Conservation (phyloP, 1,140 invertebrate genomes). For the Papilio machaon region DNA sequence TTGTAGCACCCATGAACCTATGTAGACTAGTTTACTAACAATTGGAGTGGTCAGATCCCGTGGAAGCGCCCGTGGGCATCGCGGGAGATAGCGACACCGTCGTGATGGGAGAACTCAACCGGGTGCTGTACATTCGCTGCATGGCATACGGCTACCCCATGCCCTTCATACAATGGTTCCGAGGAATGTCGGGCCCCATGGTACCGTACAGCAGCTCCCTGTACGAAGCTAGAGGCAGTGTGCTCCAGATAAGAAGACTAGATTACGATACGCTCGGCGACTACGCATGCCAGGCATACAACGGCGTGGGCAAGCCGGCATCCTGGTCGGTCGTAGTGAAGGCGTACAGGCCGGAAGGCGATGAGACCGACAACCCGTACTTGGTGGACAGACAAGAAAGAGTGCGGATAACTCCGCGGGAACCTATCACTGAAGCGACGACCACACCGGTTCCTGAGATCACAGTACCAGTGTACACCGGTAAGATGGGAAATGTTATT, state of each 20-base stretch:
- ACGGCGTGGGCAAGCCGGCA: slow-evolving; percentile 89
- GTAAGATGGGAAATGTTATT: slow-evolving; percentile 57
- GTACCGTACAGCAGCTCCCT: slow-evolving; percentile 87
- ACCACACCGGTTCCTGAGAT: slow-evolving; percentile 52
- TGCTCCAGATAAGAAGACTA: slow-evolving; percentile 88
- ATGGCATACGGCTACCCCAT: slow-evolving; percentile 91
- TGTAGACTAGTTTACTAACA: slow-evolving; percentile 69
- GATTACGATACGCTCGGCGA: slow-evolving; percentile 87
- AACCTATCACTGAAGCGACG: slow-evolving; percentile 44
- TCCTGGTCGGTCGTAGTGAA: slow-evolving; percentile 88
- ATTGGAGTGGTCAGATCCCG: slow-evolving; percentile 78
- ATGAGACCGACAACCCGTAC: slow-evolving; percentile 63
- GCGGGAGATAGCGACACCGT: slow-evolving; percentile 83
- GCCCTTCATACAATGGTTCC: slow-evolving; percentile 93
- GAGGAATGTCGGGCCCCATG: slow-evolving; percentile 84
- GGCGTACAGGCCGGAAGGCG: slow-evolving; percentile 85
- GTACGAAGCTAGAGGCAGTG: slow-evolving; percentile 89
- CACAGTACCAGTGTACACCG: slow-evolving; percentile 59
- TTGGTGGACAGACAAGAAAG: slow-evolving; percentile 56
- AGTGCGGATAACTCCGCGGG: slow-evolving; percentile 46
- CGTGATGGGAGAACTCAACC: slow-evolving; percentile 87
- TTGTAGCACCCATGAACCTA: slow-evolving; percentile 51
- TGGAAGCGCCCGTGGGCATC: slow-evolving; percentile 77
- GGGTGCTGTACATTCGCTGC: slow-evolving; percentile 88
- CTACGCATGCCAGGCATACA: slow-evolving; percentile 95